Conservation (phyloP, 2,888 invertebrate species). For the Blera fallax region DNA sequence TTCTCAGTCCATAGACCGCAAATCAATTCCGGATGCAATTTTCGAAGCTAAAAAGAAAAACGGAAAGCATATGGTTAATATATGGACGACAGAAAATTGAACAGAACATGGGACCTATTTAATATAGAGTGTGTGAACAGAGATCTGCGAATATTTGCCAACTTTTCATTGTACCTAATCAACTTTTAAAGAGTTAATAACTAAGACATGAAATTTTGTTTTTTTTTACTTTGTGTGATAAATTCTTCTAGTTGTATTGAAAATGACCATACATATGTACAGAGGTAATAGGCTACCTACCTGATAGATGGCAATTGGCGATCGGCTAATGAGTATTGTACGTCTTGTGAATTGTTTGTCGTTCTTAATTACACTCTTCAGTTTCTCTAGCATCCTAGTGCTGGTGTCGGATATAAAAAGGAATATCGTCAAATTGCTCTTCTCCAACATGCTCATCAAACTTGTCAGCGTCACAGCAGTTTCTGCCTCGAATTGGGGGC, state of each 20-base stretch:
- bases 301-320: constrained; percentile 81
- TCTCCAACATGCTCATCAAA: constrained; percentile 78
- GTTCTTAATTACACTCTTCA: constrained; percentile 77
- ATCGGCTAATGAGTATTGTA: constrained; percentile 79
- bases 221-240: no score
- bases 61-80: not conserved
- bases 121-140: no score
- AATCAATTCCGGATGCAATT: constrained; percentile 80
- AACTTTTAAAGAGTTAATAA: no score
- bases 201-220: no score
- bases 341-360: constrained; percentile 78
- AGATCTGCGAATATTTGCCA: no score
- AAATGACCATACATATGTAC: no score
- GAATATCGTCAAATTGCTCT: constrained; percentile 78
- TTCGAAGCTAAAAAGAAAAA: constrained; percentile 77
- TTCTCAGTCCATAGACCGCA: constrained; percentile 82
- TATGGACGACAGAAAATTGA: constrained; percentile 1
- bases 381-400: constrained; percentile 78
- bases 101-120: no score
- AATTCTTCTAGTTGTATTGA: no score
- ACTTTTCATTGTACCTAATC: no score
- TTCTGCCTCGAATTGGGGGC: constrained; percentile 80
- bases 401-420: constrained; percentile 79
- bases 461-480: constrained; percentile 78
- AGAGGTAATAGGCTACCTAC: no score